Base-by-base conservation (phyloP, 2,888 invertebrate species). In the Pelosia muscerda region DNA sequence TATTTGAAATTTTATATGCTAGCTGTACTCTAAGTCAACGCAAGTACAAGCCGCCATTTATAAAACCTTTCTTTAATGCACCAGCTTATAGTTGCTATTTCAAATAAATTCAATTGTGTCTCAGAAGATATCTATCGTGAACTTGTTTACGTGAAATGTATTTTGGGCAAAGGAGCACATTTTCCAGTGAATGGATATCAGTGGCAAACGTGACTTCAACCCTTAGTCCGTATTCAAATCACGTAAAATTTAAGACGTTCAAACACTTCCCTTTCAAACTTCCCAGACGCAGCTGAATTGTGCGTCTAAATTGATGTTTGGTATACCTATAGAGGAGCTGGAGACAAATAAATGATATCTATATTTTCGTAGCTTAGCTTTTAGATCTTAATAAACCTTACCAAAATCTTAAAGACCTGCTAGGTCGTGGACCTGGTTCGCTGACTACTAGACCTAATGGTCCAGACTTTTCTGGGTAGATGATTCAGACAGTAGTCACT, bases 241-340 rank as follows among this genome's bases (percentile, higher is more conserved):
- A 76, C 71, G 75, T 72, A 71, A 68, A 60, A 68, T 75, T 76
- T 74, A 74, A 79, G 72, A 72, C 63, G 57, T 54, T 71, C 65
- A 71, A 72, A 71, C 65, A 74, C 60, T 57, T 55, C 42, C 61
- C 59, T 63, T 65, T 66, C 31, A 13, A 54, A 19, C 22, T 66
- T 22, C 23, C 9, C 11, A 56, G n/a, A 23, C 25, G 28, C 28
- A 49, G 49, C 57, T 58, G 42, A 25, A 57, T 57, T 42, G 28
- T 57, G 8, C 19, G 26, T 49, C 15, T 25, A 57, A 23, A n/a
- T 23, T 62, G 54, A 15, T 31, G 23, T 23, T 53, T 54, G 19
- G 28, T 25, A 31, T 49, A 38, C 19, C 2, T 25, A 15, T 25
- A 55, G 25, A 26, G 15, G 15, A 19, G 6, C 26, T 25, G 23